Conservation (phyloP, 2,888 invertebrate genomes). For the Camponotus fellah region DNA sequence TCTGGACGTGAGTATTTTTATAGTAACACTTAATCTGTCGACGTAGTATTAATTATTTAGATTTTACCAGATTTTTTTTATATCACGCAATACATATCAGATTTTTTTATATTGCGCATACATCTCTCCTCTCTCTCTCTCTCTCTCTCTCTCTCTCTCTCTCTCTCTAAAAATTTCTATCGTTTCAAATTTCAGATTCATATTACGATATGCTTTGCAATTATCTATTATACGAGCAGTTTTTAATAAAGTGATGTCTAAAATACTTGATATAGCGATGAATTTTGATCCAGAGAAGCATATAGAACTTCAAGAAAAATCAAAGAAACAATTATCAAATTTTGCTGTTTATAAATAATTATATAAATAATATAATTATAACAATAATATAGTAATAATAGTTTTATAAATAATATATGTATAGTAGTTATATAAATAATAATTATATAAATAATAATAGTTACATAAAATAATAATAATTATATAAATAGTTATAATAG, state of each 20-base stretch:
- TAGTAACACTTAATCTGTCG: not conserved
- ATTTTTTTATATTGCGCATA: not conserved
- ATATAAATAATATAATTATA: no score
- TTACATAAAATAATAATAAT: no score
- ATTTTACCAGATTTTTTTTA: no score
- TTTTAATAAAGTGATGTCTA: constrained; percentile 62
- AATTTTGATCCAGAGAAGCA: constrained; percentile 69
- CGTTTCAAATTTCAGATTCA: constrained; percentile 67
- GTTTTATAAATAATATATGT: no score
- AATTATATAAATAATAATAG: no score
- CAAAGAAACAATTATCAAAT: constrained; percentile 24
- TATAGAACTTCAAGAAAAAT: constrained; percentile 64
- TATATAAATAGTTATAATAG: no score
- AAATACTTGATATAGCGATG: constrained; percentile 63
- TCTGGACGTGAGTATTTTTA: not conserved
- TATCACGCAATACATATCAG: not conserved
- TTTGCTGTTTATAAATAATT: no score
- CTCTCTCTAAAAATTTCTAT: not conserved
- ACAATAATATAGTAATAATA: no score
- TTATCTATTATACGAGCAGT: constrained; percentile 56
- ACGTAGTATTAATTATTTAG: not conserved
- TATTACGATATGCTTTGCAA: constrained; percentile 61
- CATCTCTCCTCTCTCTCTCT: no score
- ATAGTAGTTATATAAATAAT: no score
- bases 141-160: no score